Evolutionary conservation across 53 echinoderm and acorn worm species (phyloP).

Genomic region (Echinarachnius parma): DNA sequence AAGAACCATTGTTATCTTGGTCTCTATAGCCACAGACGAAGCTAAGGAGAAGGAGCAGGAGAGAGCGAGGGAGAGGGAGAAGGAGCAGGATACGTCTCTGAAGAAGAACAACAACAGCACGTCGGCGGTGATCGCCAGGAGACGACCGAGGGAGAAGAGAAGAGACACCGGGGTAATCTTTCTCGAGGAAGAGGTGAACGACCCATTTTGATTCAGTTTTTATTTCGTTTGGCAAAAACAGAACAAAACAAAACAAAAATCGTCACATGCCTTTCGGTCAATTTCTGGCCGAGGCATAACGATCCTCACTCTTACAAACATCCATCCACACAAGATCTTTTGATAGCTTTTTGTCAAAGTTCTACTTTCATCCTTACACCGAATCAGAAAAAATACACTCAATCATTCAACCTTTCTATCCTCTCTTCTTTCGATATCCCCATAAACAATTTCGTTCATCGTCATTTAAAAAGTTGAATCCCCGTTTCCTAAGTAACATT

Average conservation of each 20-base stretch:
- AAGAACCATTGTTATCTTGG: neutral
- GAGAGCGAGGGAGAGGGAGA: conserved; percentile 38
- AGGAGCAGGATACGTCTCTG: conserved; percentile 69
- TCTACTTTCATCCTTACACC: too few species aligned
- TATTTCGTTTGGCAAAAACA: neutral
- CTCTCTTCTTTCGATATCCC: too few species aligned
- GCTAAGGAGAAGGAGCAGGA: conserved; percentile 25
- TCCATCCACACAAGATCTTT: too few species aligned
- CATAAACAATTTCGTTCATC: too few species aligned
- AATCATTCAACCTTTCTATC: too few species aligned
- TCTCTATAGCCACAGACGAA: conserved; percentile 8
- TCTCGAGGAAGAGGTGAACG: conserved; percentile 76
- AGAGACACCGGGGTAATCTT: conserved; percentile 83
- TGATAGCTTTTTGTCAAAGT: too few species aligned
- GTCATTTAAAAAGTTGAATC: too few species aligned
- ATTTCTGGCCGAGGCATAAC: too few species aligned
- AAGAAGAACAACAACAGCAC: conserved; percentile 37
- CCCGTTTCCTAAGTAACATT: too few species aligned
- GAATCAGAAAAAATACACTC: too few species aligned
- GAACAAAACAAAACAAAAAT: neutral
- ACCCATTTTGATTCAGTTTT: conserved; percentile 36
- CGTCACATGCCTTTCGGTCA: neutral
- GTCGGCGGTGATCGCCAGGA: conserved; percentile 42
- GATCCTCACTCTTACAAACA: too few species aligned
- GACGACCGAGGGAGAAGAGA: conserved; percentile 75